These are phyloP conservation scores for Zelostemma sp. DNA, from an alignment of 1,140 invertebrate genomes.

Conservation along the genomic window DNA sequence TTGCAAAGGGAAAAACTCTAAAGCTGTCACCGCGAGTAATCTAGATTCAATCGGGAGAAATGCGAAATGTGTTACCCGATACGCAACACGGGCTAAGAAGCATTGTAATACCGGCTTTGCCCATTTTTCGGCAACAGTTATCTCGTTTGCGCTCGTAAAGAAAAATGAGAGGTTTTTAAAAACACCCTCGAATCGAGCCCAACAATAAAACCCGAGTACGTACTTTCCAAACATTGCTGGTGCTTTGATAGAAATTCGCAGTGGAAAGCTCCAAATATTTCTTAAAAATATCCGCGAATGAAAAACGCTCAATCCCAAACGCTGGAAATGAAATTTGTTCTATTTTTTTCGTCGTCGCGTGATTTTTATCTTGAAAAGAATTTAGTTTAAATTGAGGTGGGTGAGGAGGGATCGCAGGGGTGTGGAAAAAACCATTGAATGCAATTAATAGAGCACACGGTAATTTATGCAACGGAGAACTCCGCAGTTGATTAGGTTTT, in stretches of 20 bases:
- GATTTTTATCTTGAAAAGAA: neutral
- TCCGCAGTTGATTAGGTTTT: neutral
- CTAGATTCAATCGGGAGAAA: slow-evolving; percentile 11
- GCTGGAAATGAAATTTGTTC: too few species aligned
- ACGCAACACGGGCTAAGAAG: neutral
- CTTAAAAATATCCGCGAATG: too few species aligned
- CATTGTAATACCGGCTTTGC: neutral
- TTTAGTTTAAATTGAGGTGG: too few species aligned
- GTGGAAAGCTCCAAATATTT: too few species aligned
- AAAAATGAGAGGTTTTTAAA: neutral
- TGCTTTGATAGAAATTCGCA: too few species aligned
- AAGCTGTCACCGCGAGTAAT: neutral
- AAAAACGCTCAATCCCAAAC: too few species aligned
- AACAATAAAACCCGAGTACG: too few species aligned
- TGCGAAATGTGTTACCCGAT: neutral
- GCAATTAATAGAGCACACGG: neutral
- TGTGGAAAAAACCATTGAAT: too few species aligned
- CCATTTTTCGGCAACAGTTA: neutral
- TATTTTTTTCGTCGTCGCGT: neutral
- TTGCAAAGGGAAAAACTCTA: slow-evolving; percentile 1
- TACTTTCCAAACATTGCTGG: too few species aligned
- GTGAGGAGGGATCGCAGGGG: too few species aligned
- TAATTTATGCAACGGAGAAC: neutral
- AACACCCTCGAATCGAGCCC: neutral
- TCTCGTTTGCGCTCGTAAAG: neutral